phyloP scores from a whole-genome alignment of 2,888 invertebrate genomes.

The Plagodis dolabraria region DNA sequence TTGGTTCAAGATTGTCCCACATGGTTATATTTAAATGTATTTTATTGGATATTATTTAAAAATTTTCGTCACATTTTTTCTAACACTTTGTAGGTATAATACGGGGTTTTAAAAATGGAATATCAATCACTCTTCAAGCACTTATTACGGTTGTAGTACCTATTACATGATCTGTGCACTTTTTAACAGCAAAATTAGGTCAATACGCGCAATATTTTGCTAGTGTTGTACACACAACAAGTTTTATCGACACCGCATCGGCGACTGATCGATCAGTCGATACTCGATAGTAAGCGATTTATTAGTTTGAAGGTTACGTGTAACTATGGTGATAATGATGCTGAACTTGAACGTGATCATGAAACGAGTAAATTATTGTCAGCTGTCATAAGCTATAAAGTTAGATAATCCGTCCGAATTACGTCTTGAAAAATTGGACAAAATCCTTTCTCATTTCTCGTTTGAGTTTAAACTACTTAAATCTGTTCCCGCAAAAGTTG shows the following conservation, averaged over 20 bases:
- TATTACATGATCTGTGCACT: no score
- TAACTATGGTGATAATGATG: constrained; percentile 19
- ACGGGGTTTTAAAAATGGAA: background rate
- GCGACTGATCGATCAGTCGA: constrained; percentile 37
- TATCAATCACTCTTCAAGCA: background rate
- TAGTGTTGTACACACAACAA: constrained; percentile 40
- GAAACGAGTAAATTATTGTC: constrained; percentile 3
- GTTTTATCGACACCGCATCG: constrained; percentile 39
- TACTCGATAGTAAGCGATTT: constrained; percentile 6
- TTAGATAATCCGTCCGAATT: no score
- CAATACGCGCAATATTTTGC: constrained; percentile 9
- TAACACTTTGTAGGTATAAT: background rate
- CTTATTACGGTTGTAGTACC: background rate
- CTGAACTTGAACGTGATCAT: constrained; percentile 27
- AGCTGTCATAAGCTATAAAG: no score
- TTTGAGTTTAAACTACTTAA: no score
- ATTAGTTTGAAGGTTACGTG: constrained; percentile 29
- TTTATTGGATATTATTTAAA: no score
- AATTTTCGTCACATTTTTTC: no score
- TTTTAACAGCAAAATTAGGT: no score
- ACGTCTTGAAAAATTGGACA: no score
- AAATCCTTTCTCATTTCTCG: no score
- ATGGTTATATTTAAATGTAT: no score
- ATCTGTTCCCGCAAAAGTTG: no score
- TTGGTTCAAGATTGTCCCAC: no score